Evolutionary conservation across 2,797 vertebrate species (phyloP), one percentile per base, ranked within the genome.

Genomic region (Sebastes itinus): DNA sequence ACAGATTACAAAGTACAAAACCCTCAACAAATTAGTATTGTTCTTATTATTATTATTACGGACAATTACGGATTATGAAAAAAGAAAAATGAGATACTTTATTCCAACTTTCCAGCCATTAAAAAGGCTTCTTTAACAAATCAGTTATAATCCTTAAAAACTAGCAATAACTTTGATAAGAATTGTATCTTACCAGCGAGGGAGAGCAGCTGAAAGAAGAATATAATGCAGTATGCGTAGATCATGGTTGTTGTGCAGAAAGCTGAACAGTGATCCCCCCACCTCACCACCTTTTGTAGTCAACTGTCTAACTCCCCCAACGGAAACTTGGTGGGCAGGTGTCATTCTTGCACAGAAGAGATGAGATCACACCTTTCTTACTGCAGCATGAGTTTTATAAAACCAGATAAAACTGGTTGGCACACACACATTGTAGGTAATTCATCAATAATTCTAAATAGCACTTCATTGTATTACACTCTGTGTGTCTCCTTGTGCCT

Each of bases 171-270:
- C 25, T 22, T 38, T 52, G 1, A 72, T 25, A 73, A 1, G 1
- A 5, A 13, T 49, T 14, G 23, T 1, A 35, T 79, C 86, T 94
- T 90, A 94, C 94, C 92, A 6, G 90, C 35, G 42, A 88, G 4
- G 10, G 76, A 72, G 67, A 90, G 55, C 33, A 89, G 52, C 30
- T 74, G 73, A 61, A 89, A n/a, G 38, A 85, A 27, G 3, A 75
- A 30, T 28, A 85, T 0, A 6, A 85, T 4, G 61, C 46, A 38
- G 72, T 54, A 33, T 7, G 58, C 14, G 5, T 63, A 30, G 14
- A 76, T 89, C 84, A 84, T 93, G 64, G 58, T 83, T 1, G 27
- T 3, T 49, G 5, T 16, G 2, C 35, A 59, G 52, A 68, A 76
- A 58, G 8, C 32, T 62, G 30, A 78, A 60, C 11, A 1, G 18